Base-by-base conservation (phyloP, 2,888 invertebrate genomes). In the Amphipoea lucens region DNA sequence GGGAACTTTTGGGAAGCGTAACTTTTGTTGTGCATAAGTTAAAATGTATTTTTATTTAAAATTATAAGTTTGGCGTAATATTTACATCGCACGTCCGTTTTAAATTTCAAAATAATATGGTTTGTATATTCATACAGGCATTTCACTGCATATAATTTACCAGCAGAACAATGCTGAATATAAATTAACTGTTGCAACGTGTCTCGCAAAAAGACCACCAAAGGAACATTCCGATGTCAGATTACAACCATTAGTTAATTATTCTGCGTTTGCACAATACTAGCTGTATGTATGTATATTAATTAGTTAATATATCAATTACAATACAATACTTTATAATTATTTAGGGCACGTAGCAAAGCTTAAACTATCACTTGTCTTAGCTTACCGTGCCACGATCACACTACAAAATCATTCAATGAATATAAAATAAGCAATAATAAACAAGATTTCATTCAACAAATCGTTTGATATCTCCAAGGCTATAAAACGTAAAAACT, bases 81-180 rank as follows among this genome's bases (percentile, higher is more conserved):
- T 60, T 78, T 60, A 36, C 42, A 45, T 66, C 0, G 23, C 2
- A 11, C 23, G 9, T 71, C 12, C 36, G 54, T 45, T 54, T 70
- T 29, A n/a, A 42, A 69, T 69, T 54, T 68, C 14, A n/a, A 63
- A 62, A 51, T 78, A 36, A 45, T 57, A 36, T 40, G 20, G 29
- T 45, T 70, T 70, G 66, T 60, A 54, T 71, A 78, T 71, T 40
- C 79, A 69, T 65, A 60, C 40, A 45, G 45, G 23, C 11, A 45
- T 54, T 62, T 78, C n/a, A 66, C 23, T 70, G 83, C 65, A 60
- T 69, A 60, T 45, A n/a, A 83, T 65, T 71, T 29, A 20, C 42
- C 5, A 36, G 6, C 20, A 70, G 60, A 65, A 83, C 75, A 83
- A 85, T 85, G 29, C 36, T 72, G 75, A 85, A 72, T 83, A 6